A percentile compares a stretch with the other conserved stretches of the same genome.
Evolutionary conservation across 2,888 invertebrate species (phyloP).

Genomic region (Phyto melanocephala): DNA sequence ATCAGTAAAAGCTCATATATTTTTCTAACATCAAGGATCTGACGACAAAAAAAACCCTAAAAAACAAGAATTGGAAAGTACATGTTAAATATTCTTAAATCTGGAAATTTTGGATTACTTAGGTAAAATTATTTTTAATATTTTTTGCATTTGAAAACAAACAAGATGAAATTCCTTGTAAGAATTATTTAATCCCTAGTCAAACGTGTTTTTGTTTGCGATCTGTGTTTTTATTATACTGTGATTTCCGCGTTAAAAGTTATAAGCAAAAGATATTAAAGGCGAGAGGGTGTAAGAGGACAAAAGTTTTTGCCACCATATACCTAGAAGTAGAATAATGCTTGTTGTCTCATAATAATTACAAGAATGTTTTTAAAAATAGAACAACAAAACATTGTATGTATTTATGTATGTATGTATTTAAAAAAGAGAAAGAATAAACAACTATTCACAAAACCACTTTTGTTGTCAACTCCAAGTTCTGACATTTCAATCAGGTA

Average conservation of each 20-base stretch:
- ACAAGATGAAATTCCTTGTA: not conserved
- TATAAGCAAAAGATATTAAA: not conserved
- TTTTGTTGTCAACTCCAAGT: constrained; percentile 18
- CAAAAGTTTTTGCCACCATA: not conserved
- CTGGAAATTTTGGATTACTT: not conserved
- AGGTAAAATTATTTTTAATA: not conserved
- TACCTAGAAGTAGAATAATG: too few species aligned
- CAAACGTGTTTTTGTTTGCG: not conserved
- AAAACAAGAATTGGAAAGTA: not conserved
- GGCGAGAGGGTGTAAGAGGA: not conserved
- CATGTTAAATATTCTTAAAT: not conserved
- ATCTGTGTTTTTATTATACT: not conserved
- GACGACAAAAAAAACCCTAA: not conserved
- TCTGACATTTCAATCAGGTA: not conserved
- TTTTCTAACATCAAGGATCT: not conserved
- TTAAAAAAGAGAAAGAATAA: not conserved
- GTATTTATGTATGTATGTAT: too few species aligned
- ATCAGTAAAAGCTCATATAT: too few species aligned
- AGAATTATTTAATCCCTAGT: not conserved
- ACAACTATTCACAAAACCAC: not conserved
- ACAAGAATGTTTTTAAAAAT: too few species aligned
- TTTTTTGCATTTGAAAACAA: not conserved
- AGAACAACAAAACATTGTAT: too few species aligned
- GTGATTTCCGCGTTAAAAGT: constrained; percentile 23
- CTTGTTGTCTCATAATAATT: constrained; percentile 21